A percentile compares a stretch with the other conserved stretches of the same genome.
These are phyloP conservation scores for Spilogale gracilis DNA, from an alignment of 2,113 vertebrate genomes.

Conservation along the genomic window DNA sequence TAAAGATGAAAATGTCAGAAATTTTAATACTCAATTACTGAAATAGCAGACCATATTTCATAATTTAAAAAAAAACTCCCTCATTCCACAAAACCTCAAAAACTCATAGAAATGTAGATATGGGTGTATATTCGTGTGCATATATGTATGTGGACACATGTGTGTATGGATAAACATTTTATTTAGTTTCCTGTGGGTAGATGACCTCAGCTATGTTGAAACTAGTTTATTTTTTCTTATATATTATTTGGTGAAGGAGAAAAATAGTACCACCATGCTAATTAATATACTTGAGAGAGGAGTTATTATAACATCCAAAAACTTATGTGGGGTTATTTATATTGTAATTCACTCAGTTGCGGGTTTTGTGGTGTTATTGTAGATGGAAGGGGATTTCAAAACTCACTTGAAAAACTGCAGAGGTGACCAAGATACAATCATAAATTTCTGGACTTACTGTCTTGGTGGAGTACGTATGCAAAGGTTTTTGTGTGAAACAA, in stretches of 20 bases:
- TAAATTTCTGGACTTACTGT: neutral
- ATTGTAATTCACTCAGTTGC: slow-evolving; percentile 16
- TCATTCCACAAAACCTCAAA: neutral
- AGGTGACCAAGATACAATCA: neutral
- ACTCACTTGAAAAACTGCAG: neutral
- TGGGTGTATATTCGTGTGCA: neutral
- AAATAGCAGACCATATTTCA: slow-evolving; percentile 66
- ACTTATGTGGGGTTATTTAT: neutral
- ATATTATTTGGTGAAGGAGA: neutral
- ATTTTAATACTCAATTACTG: slow-evolving; percentile 70
- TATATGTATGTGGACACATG: neutral
- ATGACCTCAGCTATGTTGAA: neutral
- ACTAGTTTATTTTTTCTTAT: neutral
- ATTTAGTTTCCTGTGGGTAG: neutral
- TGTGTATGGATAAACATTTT: neutral
- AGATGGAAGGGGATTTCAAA: neutral
- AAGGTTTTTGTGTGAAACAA: neutral
- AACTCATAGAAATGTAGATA: neutral
- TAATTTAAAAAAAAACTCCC: slow-evolving; percentile 8
- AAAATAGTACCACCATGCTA: neutral
- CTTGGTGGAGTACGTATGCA: neutral
- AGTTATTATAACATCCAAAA: neutral
- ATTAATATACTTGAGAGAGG: neutral
- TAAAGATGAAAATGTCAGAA: slow-evolving; percentile 71
- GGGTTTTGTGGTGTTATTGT: no score